Evolutionary conservation across 2,113 vertebrate genomes (phyloP).

Genomic region (Canis aureus): DNA sequence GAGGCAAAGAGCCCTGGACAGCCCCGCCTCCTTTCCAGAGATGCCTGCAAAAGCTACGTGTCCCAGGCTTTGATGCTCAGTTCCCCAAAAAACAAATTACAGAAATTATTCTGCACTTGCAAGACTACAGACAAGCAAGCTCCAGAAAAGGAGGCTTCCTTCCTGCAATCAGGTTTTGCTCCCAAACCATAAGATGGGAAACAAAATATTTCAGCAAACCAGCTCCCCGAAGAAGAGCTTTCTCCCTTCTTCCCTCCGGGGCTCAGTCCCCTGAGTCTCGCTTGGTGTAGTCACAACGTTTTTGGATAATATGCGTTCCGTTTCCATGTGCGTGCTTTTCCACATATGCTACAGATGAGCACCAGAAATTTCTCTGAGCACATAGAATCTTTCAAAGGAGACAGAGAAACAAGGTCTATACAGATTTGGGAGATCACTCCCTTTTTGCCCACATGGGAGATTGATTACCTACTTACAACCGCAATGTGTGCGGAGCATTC

Average conservation of each 20-base stretch:
- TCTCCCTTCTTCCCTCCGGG: neutral
- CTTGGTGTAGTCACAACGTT: neutral
- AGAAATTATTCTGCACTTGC: neutral
- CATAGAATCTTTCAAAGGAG: neutral
- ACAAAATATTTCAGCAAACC: constrained; percentile 22
- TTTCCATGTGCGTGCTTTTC: neutral
- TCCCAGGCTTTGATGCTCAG: neutral
- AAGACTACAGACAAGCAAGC: neutral
- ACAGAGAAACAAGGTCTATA: neutral
- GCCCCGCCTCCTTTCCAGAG: neutral
- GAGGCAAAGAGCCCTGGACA: too few species aligned
- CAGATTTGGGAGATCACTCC: neutral
- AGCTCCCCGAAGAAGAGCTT: constrained; percentile 50
- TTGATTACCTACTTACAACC: neutral
- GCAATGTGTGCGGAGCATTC: neutral
- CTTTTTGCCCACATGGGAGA: neutral
- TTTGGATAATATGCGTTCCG: neutral
- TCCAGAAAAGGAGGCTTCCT: neutral
- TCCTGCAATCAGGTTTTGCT: neutral
- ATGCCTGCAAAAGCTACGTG: neutral
- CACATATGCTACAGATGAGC: neutral
- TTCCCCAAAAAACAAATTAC: neutral
- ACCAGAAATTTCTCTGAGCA: neutral
- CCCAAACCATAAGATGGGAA: neutral
- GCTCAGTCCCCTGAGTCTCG: neutral